Evolutionary conservation across 2,888 invertebrate genomes (phyloP), one percentile per base, ranked within the genome.

Genomic region (Catocala nupta): DNA sequence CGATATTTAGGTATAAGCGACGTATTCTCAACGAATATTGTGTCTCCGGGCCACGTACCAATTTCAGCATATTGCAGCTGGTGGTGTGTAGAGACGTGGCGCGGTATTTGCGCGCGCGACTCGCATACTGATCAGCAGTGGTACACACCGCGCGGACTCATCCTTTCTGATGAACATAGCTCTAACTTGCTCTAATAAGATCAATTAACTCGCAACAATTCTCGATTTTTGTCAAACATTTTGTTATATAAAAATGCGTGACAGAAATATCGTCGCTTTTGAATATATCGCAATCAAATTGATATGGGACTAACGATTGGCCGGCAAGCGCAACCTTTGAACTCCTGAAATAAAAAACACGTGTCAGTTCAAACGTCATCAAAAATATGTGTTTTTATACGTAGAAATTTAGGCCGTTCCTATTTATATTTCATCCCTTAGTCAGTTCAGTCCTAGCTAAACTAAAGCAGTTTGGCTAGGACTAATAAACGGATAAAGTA

Each of bases 1-100:
- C 65, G 64, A 76, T 73, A 67, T 76, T 67, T 73, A 62, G 76
- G 70, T 65, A 69, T 52, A 65, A 69, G 60, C 59, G 67, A 47
- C 12, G 36, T 36, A 68, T 61, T 62, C 56, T 59, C 56, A 10
- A 42, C 50, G 81, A 81, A 85, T 86, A 86, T 88, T 86, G 83
- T 85, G 84, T 80, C 80, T 77, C 75, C 80, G 80, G 80, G 80
- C 86, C 89, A 89, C 90, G 91, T 90, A 89, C 89, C 89, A 90
- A 90, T 90, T 91, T 90, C 87, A 88, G 88, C 89, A 88, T 90
- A 90, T 90, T 91, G 91, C 91, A 90, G 87, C 84, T 82, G 84
- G 86, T 81, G 81, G 86, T 79, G 84, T 80, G 82, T 73, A 73
- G 76, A 73, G 78, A 80, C 80, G 84, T 74, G 82, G 82, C 74